These are phyloP conservation scores for Penaeus japonicus DNA, from an alignment of 1,140 invertebrate species.

Conservation along the genomic window DNA sequence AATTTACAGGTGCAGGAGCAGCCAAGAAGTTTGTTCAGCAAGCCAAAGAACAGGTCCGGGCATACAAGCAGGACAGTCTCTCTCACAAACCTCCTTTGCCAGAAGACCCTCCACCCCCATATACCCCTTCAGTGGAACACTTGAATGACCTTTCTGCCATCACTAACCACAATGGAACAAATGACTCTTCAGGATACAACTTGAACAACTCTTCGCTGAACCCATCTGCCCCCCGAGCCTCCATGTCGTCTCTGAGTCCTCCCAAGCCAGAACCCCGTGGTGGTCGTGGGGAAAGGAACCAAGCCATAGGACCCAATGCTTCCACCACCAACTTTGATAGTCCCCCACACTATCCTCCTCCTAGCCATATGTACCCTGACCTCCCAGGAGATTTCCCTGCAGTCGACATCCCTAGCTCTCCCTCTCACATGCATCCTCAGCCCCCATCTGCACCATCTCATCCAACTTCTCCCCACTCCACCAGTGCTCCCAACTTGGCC, in stretches of 20 bases:
- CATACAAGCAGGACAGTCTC: neutral
- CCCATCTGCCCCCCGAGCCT: constrained; percentile 28
- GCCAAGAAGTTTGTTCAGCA: constrained; percentile 36
- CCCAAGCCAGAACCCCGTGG: neutral
- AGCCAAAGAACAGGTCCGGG: constrained; percentile 30
- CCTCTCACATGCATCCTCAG: constrained; percentile 16
- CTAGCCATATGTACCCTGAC: neutral
- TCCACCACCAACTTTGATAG: neutral
- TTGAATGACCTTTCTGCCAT: constrained; percentile 9
- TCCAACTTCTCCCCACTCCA: neutral
- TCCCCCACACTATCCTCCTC: neutral
- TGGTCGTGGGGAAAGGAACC: neutral
- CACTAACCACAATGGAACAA: neutral
- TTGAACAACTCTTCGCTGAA: neutral
- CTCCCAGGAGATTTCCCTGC: neutral
- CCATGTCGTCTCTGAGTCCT: neutral
- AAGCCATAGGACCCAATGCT: neutral
- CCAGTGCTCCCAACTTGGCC: constrained; percentile 26
- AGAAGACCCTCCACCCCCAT: constrained; percentile 26
- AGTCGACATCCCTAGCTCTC: neutral
- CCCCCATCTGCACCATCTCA: neutral
- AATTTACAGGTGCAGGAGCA: neutral
- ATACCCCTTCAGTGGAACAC: constrained; percentile 29
- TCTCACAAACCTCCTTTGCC: constrained; percentile 16
- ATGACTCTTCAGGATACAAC: neutral